phyloP scores from a whole-genome alignment of 2,113 vertebrate genomes.

The Melanerpes formicivorus region DNA sequence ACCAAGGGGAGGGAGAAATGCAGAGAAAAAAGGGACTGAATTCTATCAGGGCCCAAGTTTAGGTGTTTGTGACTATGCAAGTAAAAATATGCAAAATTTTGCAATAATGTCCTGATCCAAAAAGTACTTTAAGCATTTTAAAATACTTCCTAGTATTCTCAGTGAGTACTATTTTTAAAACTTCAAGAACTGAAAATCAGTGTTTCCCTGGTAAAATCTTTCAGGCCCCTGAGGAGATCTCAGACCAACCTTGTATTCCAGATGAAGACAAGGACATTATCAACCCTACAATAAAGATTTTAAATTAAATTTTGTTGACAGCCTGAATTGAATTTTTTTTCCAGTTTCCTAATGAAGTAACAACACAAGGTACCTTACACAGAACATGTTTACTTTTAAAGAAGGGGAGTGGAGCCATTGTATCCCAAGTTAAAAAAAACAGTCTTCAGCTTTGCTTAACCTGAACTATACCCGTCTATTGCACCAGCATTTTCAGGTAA shows the following conservation, averaged over 20 bases:
- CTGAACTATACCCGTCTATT: constrained; percentile 1
- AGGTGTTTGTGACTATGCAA: neutral
- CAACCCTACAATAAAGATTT: neutral
- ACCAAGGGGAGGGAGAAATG: neutral
- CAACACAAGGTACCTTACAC: neutral
- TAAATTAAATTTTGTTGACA: neutral
- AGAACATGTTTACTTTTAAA: constrained; percentile 16
- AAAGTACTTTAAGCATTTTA: neutral
- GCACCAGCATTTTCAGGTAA: constrained; percentile 2
- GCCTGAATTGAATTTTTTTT: neutral
- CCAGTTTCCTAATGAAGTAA: neutral
- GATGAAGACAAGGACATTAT: neutral
- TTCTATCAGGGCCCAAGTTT: neutral
- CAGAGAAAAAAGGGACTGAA: neutral
- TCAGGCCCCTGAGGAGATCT: neutral
- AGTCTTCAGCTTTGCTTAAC: constrained; percentile 15
- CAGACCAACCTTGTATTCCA: neutral
- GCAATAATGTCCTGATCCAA: neutral
- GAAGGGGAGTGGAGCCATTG: neutral
- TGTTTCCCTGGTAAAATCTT: neutral
- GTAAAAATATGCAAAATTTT: neutral
- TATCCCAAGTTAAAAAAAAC: neutral
- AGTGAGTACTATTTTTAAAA: neutral
- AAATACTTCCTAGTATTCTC: neutral
- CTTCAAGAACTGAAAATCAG: neutral